Base-by-base conservation (phyloP, 1,140 invertebrate genomes). In the Megalonaias nervosa region DNA sequence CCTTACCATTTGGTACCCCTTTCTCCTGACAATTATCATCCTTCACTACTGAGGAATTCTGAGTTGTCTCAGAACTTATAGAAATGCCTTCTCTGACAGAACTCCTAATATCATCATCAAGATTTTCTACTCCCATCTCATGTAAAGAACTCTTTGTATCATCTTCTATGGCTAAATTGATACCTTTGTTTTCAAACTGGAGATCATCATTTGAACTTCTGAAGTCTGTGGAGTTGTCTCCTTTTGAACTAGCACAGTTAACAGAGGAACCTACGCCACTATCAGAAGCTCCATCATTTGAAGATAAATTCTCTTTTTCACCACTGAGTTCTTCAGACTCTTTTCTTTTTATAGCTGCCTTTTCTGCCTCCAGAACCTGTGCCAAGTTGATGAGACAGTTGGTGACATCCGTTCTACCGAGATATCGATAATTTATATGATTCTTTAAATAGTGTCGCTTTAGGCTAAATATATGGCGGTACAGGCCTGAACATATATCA, bases 391-490 rank as follows among this genome's bases (percentile, higher is more conserved):
- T 85, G 64, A 84, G 80, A 71, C 85, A 87, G 72, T 85, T 84
- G n/a, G 73, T 73, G 4, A 87, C 79, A 67, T 88, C 88, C n/a
- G 80, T 83, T 58, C 89, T 85, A 21, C 91, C 90, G 11, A 93
- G 81, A 82, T 92, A 93, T 71, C 89, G 86, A 77, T 89, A 89
- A 78, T 93, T 93, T 9, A 93, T 89, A 83, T 93, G 93, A 76
- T 88, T 90, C n/a, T 92, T 86, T 26, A 93, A 78, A 74, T 92
- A 93, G 82, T 93, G 93, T 31, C 92, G 87, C 79, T 93, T 93
- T 9, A 93, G 83, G 81, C 92, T 93, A 75, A 93, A 92, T n/a
- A 89, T 89, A 75, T 93, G 91, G 58, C 90, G 87, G 82, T 93
- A 93, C 1, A 90, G 82, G 9, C 88, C 89, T 12, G 81, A 81